These are phyloP conservation scores for Babyrousa celebensis DNA, from an alignment of 2,797 vertebrate species.

Conservation along the genomic window DNA sequence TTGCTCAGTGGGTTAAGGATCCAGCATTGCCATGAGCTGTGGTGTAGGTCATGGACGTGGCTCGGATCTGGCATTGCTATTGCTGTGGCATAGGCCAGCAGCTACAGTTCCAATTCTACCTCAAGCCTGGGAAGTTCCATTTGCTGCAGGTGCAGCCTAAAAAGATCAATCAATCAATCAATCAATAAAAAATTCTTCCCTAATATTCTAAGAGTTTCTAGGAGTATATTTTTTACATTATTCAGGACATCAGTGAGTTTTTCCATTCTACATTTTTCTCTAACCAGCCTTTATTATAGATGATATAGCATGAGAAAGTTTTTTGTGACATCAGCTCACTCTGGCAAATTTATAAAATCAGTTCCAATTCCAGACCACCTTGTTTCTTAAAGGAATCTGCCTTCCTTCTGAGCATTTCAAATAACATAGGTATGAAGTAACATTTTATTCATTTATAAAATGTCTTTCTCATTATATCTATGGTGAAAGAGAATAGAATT, in stretches of 20 bases:
- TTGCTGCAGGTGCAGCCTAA: too few relatives aligned
- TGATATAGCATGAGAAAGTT: neutral
- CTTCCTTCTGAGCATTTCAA: conserved; percentile 11
- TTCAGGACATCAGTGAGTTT: neutral
- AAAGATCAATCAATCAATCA: neutral
- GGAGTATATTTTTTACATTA: neutral
- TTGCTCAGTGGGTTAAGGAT: too few relatives aligned
- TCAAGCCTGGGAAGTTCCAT: too few relatives aligned
- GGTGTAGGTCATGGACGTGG: too few relatives aligned
- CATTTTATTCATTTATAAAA: conserved; percentile 1
- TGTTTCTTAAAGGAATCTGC: neutral
- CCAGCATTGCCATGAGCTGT: too few relatives aligned
- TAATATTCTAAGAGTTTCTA: conserved; percentile 7
- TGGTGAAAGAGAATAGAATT: neutral
- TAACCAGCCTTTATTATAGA: neutral
- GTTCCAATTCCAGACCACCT: neutral
- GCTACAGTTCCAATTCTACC: too few relatives aligned
- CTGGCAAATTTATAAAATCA: neutral
- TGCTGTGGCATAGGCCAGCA: too few relatives aligned
- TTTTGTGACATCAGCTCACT: neutral
- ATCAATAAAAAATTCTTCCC: neutral
- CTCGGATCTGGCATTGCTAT: too few relatives aligned
- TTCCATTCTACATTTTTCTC: neutral
- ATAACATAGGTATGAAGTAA: neutral
- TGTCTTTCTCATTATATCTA: neutral